These are phyloP conservation scores for Amiota minor DNA, from an alignment of 2,888 invertebrate genomes.

Conservation along the genomic window DNA sequence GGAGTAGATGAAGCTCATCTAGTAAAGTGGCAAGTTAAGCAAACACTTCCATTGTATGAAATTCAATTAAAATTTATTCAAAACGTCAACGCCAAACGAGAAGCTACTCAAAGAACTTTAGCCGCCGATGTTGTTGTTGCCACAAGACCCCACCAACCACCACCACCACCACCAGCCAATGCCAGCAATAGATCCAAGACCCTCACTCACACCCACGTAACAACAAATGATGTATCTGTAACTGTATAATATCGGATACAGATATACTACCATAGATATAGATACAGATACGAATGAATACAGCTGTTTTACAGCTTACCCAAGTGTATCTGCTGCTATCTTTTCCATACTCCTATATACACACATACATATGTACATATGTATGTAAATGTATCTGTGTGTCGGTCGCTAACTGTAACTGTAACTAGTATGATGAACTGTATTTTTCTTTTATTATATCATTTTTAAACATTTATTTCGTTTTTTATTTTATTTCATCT, in stretches of 20 bases:
- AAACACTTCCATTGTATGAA: slow-evolving; percentile 70
- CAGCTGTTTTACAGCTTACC: slow-evolving; percentile 24
- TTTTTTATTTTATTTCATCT: slow-evolving; percentile 41
- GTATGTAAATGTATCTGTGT: background rate
- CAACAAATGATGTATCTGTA: background rate
- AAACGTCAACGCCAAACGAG: slow-evolving; percentile 69
- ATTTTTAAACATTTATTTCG: background rate
- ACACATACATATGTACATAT: background rate
- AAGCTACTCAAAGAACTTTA: slow-evolving; percentile 31
- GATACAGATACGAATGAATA: background rate
- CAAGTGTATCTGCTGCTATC: slow-evolving; percentile 48
- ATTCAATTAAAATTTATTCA: slow-evolving; percentile 72
- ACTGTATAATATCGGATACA: slow-evolving; percentile 5
- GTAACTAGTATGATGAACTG: background rate
- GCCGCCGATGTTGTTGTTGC: slow-evolving; percentile 47
- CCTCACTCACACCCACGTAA: background rate
- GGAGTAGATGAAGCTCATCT: slow-evolving; percentile 57
- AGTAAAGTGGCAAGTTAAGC: slow-evolving; percentile 71
- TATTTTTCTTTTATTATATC: slow-evolving; percentile 10
- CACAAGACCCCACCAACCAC: slow-evolving; percentile 29
- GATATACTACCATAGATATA: no score
- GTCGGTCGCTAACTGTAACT: background rate
- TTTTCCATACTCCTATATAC: slow-evolving; percentile 23
- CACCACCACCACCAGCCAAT: slow-evolving; percentile 17
- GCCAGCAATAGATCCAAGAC: slow-evolving; percentile 40